These are phyloP conservation scores for Seriola dumerili DNA, from an alignment of 2,113 vertebrate genomes.

Conservation along the genomic window DNA sequence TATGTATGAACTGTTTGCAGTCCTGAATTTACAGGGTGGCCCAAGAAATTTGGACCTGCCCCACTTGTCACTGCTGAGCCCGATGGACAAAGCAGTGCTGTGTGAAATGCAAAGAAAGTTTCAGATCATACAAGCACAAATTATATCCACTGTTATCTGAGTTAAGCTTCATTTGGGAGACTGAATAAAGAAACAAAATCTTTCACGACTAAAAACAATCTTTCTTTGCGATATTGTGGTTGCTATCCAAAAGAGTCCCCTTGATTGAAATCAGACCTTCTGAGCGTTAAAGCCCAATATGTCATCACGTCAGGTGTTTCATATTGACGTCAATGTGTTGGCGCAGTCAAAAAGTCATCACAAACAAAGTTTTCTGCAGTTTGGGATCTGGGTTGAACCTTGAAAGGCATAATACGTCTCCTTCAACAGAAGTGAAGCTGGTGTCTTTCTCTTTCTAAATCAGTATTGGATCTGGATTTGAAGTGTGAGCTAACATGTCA, in stretches of 20 bases:
- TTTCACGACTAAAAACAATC: not conserved
- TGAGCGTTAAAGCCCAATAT: not conserved
- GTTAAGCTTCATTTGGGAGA: not conserved
- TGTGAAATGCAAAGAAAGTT: not conserved
- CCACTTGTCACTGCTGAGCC: not conserved
- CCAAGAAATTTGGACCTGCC: not conserved
- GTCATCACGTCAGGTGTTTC: not conserved
- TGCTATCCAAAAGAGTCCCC: no score
- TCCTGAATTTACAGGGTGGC: no score
- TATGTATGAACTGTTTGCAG: no score
- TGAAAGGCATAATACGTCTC: not conserved
- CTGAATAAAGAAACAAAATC: not conserved
- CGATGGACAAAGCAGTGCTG: not conserved
- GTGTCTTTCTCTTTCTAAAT: not conserved
- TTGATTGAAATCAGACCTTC: not conserved
- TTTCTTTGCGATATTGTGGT: not conserved
- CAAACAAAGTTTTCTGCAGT: not conserved
- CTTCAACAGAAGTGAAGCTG: not conserved
- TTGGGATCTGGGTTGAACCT: no score
- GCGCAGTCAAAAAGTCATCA: no score
- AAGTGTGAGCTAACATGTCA: not conserved
- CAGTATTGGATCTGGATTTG: not conserved
- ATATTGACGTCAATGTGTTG: not conserved
- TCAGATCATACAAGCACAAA: not conserved
- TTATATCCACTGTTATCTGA: no score